Conservation (phyloP, 1,140 invertebrate genomes). For the Pinna nobilis region DNA sequence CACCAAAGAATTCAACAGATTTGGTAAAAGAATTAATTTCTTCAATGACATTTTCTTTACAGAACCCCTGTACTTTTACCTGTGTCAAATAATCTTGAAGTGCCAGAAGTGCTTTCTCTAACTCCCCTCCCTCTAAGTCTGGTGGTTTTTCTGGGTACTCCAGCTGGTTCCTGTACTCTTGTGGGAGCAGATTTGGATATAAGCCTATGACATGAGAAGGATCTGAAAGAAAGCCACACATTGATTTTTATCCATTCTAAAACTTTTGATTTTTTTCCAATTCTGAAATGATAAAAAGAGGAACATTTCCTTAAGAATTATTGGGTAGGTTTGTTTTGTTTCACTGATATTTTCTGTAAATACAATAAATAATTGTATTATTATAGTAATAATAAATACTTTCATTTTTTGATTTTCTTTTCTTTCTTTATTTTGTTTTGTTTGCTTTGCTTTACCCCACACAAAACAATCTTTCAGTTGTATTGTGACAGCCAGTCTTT, state of each 20-base stretch:
- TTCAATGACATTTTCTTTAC: neutral
- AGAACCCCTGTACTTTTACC: slow-evolving; percentile 73
- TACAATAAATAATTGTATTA: no score
- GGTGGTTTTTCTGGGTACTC: slow-evolving; percentile 79
- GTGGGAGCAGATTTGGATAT: slow-evolving; percentile 91
- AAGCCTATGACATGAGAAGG: slow-evolving; percentile 95
- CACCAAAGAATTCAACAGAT: no score
- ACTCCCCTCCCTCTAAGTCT: slow-evolving; percentile 86
- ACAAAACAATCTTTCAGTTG: no score
- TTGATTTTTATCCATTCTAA: neutral
- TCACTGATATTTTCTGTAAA: no score
- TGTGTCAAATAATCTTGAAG: slow-evolving; percentile 92
- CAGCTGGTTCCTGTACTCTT: slow-evolving; percentile 78
- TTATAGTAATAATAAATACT: no score
- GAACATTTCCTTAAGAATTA: no score
- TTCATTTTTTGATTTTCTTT: no score
- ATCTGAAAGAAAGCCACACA: slow-evolving; percentile 77
- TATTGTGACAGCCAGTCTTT: no score
- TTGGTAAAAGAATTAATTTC: neutral
- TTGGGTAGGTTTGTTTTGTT: no score
- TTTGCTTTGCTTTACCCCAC: no score
- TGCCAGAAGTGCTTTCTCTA: slow-evolving; percentile 91
- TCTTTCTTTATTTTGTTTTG: no score
- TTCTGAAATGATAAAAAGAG: no score
- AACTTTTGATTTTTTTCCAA: neutral